Evolutionary conservation across 2,113 vertebrate species (phyloP).

Genomic region (Clarias gariepinus): DNA sequence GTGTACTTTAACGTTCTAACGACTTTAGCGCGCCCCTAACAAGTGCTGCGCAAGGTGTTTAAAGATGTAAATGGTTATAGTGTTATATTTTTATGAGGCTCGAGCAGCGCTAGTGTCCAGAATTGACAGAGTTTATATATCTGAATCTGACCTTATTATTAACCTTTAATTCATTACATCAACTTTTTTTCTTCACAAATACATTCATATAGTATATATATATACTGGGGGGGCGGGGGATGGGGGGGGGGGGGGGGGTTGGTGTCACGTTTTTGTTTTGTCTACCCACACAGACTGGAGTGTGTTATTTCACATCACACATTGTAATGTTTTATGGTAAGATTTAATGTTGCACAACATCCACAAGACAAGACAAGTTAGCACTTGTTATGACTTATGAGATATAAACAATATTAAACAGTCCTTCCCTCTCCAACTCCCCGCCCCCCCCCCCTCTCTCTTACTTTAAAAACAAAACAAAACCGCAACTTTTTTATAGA

Average conservation of each 20-base stretch:
- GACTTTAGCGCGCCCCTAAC: slow-evolving; percentile 36
- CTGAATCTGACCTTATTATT: not conserved
- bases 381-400: not conserved
- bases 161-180: not conserved
- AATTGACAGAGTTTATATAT: not conserved
- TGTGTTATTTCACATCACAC: no score
- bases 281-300: no score
- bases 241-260: no score
- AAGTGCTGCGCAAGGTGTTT: slow-evolving; percentile 27
- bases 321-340: not conserved
- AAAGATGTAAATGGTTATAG: not conserved
- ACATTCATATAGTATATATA: not conserved
- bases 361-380: not conserved
- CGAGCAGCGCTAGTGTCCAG: not conserved
- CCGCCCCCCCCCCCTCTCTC: not conserved
- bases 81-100: slow-evolving; percentile 8
- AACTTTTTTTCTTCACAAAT: not conserved
- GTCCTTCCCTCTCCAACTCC: not conserved
- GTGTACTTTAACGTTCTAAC: slow-evolving; percentile 21
- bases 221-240: no score
- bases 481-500: not conserved
- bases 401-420: not conserved
- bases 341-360: not conserved
- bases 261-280: no score
- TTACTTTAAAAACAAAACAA: not conserved